phyloP scores from a whole-genome alignment of 2,797 vertebrate genomes.

The Sardinella longiceps region DNA sequence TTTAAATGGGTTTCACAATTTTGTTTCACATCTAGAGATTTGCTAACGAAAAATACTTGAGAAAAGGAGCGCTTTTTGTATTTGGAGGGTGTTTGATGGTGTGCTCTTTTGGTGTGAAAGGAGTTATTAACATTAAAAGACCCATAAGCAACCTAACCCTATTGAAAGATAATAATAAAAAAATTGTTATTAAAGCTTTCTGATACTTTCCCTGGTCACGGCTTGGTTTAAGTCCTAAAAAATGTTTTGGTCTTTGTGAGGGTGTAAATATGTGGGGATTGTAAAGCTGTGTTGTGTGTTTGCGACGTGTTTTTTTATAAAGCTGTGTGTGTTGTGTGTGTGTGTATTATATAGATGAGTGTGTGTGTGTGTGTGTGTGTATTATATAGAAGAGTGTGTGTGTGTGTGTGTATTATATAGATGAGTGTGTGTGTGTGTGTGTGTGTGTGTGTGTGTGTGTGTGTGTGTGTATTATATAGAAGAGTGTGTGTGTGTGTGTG shows the following conservation, averaged over 20 bases:
- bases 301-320: not conserved
- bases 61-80: no score
- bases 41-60: not conserved
- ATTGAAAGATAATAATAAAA: no score
- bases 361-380: not conserved
- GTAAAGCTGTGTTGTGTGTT: not conserved
- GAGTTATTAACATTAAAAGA: no score
- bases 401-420: not conserved
- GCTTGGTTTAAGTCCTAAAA: no score
- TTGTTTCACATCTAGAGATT: not conserved
- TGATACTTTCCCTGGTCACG: no score
- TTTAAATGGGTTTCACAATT: no score
- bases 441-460: conserved; percentile 32
- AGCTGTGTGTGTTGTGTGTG: not conserved
- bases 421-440: not conserved
- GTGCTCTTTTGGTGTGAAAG: no score
- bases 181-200: no score
- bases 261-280: not conserved
- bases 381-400: not conserved
- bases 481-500: no score
- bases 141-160: no score
- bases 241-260: no score
- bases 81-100: no score
- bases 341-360: not conserved
- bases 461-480: conserved; percentile 58